Evolutionary conservation across 2,113 vertebrate genomes (phyloP), one percentile per base, ranked within the genome.

Genomic region (Chelonoidis abingdonii): DNA sequence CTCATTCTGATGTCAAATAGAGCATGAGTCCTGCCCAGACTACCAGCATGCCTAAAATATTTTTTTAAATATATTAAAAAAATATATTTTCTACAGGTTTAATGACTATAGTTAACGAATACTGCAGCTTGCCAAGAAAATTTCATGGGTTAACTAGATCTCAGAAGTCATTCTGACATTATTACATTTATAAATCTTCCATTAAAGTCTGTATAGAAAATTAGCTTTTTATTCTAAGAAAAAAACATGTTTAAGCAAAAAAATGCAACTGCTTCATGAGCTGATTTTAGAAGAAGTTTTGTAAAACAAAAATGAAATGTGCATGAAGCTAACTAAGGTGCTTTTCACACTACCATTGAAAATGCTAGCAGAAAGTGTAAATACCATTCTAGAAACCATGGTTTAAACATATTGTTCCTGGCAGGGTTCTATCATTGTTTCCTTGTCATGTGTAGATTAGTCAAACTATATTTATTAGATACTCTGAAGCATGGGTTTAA

Each of bases 61-160:
- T 31, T 52, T 14, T 57, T 83, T 11, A 12, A 56, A 92, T 44
- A 49, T 49, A 75, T 65, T 24, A 41, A 86, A 75, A 92, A 83
- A 80, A 31, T 86, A 89, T 92, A 83, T 93, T 93, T 96, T 91
- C 22, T 95, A 16, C 78, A 89, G 56, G 25, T 59, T 91, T 88
- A 95, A 86, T 93, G 87, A 54, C 82, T 91, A 84, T 19, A 86
- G 2, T 75, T 95, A 94, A 92, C 84, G 41, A 98, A 88, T 78
- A 79, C 8, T 78, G 89, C 25, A 84, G 27, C 25, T 92, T 93
- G 62, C 38, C 59, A 96, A 93, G 59, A 90, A 86, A 1, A 11
- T 96, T 91, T 92, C 21, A 59, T 56, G 93, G 91, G 69, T 94
- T 54, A 92, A 2, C 4, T 4, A 83, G 19, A 82, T 41, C 11